Evolutionary conservation across 2,888 invertebrate species (phyloP), one percentile per base, ranked within the genome.

Genomic region (Trichopria drosophilae): DNA sequence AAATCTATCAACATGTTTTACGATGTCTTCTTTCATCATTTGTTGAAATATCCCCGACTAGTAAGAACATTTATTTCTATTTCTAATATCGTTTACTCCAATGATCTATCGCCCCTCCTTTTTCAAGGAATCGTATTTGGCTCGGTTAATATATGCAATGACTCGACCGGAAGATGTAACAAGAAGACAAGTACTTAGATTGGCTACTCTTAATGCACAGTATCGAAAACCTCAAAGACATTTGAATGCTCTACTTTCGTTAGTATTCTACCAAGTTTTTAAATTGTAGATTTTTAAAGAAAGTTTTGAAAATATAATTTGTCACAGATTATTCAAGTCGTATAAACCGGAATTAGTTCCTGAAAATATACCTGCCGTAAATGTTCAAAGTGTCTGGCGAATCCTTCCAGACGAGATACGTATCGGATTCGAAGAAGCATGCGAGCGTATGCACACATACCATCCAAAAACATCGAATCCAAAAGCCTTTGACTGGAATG

Each of bases 281-380:
- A 16, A 12, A 31, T 31, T 20, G 4, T 41, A 28, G 9, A 6
- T 16, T 29, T 2, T 20, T 7, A 10, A 34, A 4, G 23, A 13
- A 23, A 13, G 13, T 36, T 6, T 13, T 10, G 19, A 35, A 6
- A 5, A 9, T 35, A 6, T 13, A 9, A 31, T 12, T 31, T n/a
- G 32, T 37, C 24, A 43, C 36, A 72, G 72, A 32, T 57, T 75
- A 34, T 75, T 71, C 47, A 75, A 75, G 49, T 72, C 73, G 1
- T 75, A 73, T 44, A 75, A 72, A 39, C 75, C 75, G 9, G 73
- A 74, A 53, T 57, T 71, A 28, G 75, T 76, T 0, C 75, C 75
- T 3, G 75, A 75, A 45, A 69, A 63, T 45, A 66, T 74, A 41
- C 58, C 61, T 10, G 59, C 72, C 5, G 61, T 71, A 40, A 73